A percentile compares a stretch with the other conserved stretches of the same genome.
Conservation (phyloP, 2,113 vertebrate genomes). For the Arizona elegans region DNA sequence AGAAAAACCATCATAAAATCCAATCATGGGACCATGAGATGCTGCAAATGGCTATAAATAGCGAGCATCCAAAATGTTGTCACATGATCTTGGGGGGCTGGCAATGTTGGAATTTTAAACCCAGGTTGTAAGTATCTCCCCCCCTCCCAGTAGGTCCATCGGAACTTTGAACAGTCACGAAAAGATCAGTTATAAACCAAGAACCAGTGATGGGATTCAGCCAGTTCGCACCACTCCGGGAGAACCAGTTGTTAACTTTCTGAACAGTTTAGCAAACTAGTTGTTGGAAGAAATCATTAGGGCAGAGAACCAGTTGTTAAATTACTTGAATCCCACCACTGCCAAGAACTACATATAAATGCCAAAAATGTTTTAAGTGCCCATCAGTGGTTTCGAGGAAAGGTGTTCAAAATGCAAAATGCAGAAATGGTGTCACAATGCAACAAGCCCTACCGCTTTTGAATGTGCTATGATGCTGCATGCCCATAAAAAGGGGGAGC, state of each 20-base stretch:
- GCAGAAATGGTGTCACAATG: not conserved
- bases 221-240: too few relatives aligned
- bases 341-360: not conserved
- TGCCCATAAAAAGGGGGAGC: not conserved
- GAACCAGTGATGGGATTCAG: too few relatives aligned
- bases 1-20: not conserved
- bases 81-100: not conserved
- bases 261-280: too few relatives aligned
- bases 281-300: too few relatives aligned
- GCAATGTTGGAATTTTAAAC: not conserved
- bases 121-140: not conserved
- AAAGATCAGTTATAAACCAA: not conserved
- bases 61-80: not conserved
- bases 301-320: too few relatives aligned
- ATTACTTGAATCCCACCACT: too few relatives aligned
- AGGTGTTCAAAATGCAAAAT: not conserved
- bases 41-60: not conserved
- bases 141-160: not conserved
- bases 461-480: not conserved
- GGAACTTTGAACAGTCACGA: not conserved
- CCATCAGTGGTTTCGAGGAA: not conserved
- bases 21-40: not conserved
- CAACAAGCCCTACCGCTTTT: not conserved
- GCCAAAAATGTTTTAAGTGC: not conserved
- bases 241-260: too few relatives aligned